Percentiles rank a stretch among this genome's conserved stretches.
phyloP scores from a whole-genome alignment of 2,888 invertebrate species.

The Ferrisia virgata region DNA sequence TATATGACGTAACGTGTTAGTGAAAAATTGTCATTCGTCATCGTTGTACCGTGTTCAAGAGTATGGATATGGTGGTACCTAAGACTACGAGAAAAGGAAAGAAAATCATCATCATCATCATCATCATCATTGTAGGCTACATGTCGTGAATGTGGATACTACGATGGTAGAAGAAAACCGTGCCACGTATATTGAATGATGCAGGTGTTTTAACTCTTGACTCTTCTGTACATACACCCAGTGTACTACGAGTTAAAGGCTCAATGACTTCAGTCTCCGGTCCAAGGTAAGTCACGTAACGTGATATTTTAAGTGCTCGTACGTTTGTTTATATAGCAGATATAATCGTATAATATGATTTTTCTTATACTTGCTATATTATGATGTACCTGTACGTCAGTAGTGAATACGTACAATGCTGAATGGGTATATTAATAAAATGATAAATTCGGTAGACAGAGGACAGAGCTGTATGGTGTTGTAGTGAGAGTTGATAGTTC shows the following conservation, averaged over 20 bases:
- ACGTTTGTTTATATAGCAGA: background rate
- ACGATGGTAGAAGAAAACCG: background rate
- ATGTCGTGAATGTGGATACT: background rate
- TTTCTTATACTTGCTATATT: no score
- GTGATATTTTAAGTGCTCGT: conserved; percentile 25
- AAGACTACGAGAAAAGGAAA: background rate
- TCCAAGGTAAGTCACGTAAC: conserved; percentile 26
- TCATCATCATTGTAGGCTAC: background rate
- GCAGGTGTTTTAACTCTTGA: conserved; percentile 5
- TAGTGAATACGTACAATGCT: no score
- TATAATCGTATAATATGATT: background rate
- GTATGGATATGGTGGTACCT: no score
- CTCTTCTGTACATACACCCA: background rate
- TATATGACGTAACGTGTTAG: background rate
- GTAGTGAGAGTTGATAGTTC: no score
- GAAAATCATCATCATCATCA: background rate
- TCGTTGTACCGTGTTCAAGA: background rate
- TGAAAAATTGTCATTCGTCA: conserved; percentile 18
- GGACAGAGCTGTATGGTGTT: no score
- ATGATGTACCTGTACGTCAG: no score
- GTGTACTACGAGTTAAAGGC: background rate
- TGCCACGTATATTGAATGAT: conserved; percentile 14
- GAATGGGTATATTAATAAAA: no score
- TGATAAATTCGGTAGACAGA: no score
- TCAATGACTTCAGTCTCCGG: conserved; percentile 17